Evolutionary conservation across 2,113 vertebrate genomes (phyloP).

Genomic region (Pelvicachromis taeniatus): DNA sequence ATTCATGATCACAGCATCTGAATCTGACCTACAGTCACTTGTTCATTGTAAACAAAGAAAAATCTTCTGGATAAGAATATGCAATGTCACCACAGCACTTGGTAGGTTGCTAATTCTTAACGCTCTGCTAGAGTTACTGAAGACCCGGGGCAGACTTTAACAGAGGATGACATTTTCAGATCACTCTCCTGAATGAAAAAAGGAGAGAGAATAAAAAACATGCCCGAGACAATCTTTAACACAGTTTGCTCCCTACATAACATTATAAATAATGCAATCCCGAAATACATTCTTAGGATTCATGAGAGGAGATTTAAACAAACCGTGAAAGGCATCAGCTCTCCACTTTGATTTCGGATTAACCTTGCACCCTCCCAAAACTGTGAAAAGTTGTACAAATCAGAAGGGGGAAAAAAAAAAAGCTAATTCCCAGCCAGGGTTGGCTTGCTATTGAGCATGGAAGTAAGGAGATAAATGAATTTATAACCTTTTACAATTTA

Average conservation of each 20-base stretch:
- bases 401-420: neutral
- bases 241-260: slow-evolving; percentile 1
- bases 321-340: slow-evolving; percentile 9
- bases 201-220: slow-evolving; percentile 6
- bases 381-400: neutral
- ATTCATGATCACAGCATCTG: neutral
- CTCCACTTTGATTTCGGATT: neutral
- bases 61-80: slow-evolving; percentile 25
- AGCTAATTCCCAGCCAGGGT: neutral
- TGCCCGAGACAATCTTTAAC: slow-evolving; percentile 31
- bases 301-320: neutral
- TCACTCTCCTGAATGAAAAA: slow-evolving; percentile 59
- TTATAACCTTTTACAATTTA: neutral
- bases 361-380: neutral
- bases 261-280: slow-evolving; percentile 29
- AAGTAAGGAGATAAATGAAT: neutral
- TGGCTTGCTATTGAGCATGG: neutral
- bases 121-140: slow-evolving; percentile 48
- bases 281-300: slow-evolving; percentile 37
- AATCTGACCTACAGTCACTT: neutral
- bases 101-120: slow-evolving; percentile 62
- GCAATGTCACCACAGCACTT: slow-evolving; percentile 40
- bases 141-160: slow-evolving; percentile 57
- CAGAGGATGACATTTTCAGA: slow-evolving; percentile 67
- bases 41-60: slow-evolving; percentile 6